Evolutionary conservation across 2,797 vertebrate species (phyloP).

Genomic region (Centropyge bicolor): DNA sequence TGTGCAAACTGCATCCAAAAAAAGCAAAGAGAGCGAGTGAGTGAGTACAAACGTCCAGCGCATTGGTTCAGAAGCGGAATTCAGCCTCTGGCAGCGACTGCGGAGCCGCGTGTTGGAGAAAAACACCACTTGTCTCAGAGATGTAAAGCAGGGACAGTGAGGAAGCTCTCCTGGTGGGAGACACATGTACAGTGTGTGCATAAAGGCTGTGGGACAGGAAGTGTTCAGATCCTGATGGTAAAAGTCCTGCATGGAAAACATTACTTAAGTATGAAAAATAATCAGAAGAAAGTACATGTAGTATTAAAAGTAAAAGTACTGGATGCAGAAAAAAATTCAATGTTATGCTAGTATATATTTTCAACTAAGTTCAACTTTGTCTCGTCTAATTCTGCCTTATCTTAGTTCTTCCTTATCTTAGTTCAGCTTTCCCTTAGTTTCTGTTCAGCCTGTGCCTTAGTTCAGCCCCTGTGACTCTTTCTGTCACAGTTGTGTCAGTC

Average conservation of each 20-base stretch:
- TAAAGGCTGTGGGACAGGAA: not conserved
- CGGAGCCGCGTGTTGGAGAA: constrained; percentile 14
- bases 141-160: constrained; percentile 22
- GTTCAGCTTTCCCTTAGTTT: too few relatives aligned
- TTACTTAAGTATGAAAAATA: not conserved
- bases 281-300: not conserved
- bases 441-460: too few relatives aligned
- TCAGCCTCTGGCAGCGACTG: constrained; percentile 43
- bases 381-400: too few relatives aligned
- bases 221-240: not conserved
- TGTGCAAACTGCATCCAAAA: constrained; percentile 35
- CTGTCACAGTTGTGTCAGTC: too few relatives aligned
- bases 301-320: not conserved
- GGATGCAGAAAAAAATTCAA: not conserved
- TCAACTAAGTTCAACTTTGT: too few relatives aligned
- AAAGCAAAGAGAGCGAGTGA: constrained; percentile 10
- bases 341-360: not conserved
- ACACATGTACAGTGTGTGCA: not conserved
- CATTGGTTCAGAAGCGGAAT: constrained; percentile 23
- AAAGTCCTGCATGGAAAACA: not conserved
- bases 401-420: too few relatives aligned
- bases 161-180: constrained; percentile 31
- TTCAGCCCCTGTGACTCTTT: too few relatives aligned
- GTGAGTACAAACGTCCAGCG: constrained; percentile 6
- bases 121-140: constrained; percentile 27